Conservation (phyloP, 2,113 vertebrate species). For the Hyla sarda region DNA sequence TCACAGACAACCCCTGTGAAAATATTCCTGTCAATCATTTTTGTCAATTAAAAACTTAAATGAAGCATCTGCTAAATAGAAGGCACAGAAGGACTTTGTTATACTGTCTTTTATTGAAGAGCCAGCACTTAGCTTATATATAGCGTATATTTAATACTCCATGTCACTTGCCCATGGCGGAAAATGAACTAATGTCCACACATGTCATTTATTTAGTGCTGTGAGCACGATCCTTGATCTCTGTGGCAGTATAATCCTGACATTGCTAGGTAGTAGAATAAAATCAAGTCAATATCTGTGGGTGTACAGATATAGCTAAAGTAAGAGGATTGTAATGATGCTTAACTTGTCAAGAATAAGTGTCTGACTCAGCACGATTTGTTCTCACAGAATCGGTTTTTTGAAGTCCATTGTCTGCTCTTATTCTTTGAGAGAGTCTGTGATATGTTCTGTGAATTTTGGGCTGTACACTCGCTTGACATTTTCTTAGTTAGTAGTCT, state of each 20-base stretch:
- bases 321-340: not conserved
- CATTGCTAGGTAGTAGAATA: not conserved
- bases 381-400: not conserved
- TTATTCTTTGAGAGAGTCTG: not conserved
- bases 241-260: not conserved
- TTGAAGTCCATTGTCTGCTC: not conserved
- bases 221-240: not conserved
- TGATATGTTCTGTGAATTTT: not conserved
- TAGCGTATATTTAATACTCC: not conserved
- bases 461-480: not conserved
- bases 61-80: too few relatives aligned
- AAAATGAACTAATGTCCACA: not conserved
- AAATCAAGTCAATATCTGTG: not conserved
- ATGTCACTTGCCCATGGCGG: too few relatives aligned
- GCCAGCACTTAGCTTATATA: too few relatives aligned
- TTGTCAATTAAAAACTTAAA: too few relatives aligned
- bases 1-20: too few relatives aligned
- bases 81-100: too few relatives aligned
- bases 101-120: too few relatives aligned
- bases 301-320: not conserved
- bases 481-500: too few relatives aligned
- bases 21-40: too few relatives aligned
- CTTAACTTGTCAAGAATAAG: slow-evolving; percentile 6
- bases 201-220: not conserved
- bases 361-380: slow-evolving; percentile 6